These are phyloP conservation scores for Arenaria interpres DNA, from an alignment of 2,113 vertebrate species.

Conservation along the genomic window DNA sequence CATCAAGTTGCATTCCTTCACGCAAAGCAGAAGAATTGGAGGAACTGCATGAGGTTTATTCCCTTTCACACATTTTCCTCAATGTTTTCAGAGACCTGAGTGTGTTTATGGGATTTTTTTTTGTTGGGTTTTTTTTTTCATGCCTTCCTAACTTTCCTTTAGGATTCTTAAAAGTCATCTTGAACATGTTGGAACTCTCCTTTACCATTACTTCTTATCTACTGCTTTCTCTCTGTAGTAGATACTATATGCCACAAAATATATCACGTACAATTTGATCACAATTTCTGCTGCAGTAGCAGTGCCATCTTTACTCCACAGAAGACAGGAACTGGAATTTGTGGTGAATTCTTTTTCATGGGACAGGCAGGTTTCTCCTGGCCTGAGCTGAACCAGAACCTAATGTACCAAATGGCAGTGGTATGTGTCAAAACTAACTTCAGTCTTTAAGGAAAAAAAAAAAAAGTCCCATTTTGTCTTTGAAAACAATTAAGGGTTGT, in stretches of 20 bases:
- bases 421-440: background rate
- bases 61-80: background rate
- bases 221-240: background rate
- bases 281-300: background rate
- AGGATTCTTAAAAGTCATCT: background rate
- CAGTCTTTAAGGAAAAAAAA: background rate
- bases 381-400: background rate
- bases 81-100: background rate
- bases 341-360: background rate
- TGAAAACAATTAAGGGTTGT: background rate
- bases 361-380: background rate
- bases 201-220: background rate
- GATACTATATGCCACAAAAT: background rate
- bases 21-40: background rate
- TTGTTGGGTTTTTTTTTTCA: background rate
- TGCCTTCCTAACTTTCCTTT: background rate
- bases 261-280: background rate
- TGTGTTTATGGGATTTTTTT: background rate
- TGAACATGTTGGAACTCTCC: background rate
- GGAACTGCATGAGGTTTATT: background rate
- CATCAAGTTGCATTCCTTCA: background rate
- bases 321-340: background rate
- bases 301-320: background rate
- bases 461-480: background rate
- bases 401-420: background rate